A percentile compares a stretch with the other conserved stretches of the same genome.
Conservation (phyloP, 2,113 vertebrate genomes). For the Scalopus aquaticus region DNA sequence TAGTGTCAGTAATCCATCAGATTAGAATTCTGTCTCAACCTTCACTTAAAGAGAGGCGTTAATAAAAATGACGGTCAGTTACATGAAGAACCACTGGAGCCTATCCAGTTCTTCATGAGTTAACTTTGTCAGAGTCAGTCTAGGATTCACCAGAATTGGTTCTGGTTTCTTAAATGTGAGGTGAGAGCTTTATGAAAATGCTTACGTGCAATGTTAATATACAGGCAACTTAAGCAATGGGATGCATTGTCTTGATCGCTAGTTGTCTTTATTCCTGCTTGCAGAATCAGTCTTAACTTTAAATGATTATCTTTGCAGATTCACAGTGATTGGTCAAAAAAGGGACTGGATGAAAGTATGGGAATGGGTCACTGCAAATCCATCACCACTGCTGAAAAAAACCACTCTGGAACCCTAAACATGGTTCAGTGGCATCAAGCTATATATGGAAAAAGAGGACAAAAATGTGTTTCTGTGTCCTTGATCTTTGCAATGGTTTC, state of each 20-base stretch:
- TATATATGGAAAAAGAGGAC: constrained; percentile 17
- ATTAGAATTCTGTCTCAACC: not conserved
- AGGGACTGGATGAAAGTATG: constrained; percentile 55
- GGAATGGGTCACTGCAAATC: constrained; percentile 60
- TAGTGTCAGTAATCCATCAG: not conserved
- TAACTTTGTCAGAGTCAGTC: constrained; percentile 37
- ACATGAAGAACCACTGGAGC: not conserved
- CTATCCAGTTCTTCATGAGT: not conserved
- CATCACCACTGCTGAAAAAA: constrained; percentile 52
- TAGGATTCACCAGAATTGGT: not conserved
- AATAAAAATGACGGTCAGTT: not conserved
- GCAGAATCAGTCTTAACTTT: constrained; percentile 14
- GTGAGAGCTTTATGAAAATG: not conserved
- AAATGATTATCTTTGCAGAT: constrained; percentile 65
- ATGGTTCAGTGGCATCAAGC: constrained; percentile 19
- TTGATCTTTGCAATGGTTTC: constrained; percentile 4
- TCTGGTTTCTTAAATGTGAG: not conserved
- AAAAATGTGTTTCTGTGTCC: constrained; percentile 33
- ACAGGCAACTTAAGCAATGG: not conserved
- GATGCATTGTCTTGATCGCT: not conserved
- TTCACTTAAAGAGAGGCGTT: not conserved
- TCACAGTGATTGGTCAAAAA: constrained; percentile 51
- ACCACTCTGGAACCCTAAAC: constrained; percentile 13
- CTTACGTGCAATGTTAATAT: not conserved
- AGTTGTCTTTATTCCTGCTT: not conserved